Conservation (phyloP, 30 jellyfish, hydroid and myxozoan genomes). For the Chironex yamaguchii region DNA sequence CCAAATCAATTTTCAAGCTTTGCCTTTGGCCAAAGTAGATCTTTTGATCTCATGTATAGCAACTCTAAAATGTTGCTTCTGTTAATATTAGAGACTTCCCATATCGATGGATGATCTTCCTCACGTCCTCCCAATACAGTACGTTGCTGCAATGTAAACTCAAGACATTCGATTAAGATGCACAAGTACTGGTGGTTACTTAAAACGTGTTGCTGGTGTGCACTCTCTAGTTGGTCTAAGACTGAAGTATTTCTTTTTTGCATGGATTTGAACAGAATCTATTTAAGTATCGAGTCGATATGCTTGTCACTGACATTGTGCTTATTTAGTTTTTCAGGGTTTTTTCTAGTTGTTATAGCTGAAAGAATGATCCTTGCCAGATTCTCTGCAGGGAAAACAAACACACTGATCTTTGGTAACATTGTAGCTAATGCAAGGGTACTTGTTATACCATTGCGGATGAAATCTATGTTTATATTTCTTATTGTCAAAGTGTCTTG, state of each 20-base stretch:
- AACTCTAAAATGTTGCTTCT: slow-evolving; percentile 61
- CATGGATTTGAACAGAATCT: neutral
- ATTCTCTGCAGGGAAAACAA: slow-evolving; percentile 14
- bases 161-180: slow-evolving; percentile 31
- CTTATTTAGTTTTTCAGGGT: too few relatives aligned
- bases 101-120: slow-evolving; percentile 8
- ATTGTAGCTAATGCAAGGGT: slow-evolving; percentile 18
- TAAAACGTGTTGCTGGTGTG: neutral
- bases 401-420: slow-evolving; percentile 8
- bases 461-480: too few relatives aligned
- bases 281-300: neutral
- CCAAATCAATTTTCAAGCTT: slow-evolving; percentile 26
- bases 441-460: too few relatives aligned
- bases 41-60: slow-evolving; percentile 32
- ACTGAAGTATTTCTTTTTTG: slow-evolving; percentile 16
- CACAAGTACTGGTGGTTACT: slow-evolving; percentile 39
- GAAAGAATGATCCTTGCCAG: slow-evolving; percentile 36
- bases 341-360: slow-evolving; percentile 13
- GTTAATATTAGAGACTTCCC: slow-evolving; percentile 48
- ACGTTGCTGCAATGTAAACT: slow-evolving; percentile 35
- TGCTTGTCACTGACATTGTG: neutral
- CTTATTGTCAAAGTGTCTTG: too few relatives aligned
- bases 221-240: slow-evolving; percentile 31
- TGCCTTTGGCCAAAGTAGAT: slow-evolving; percentile 57
- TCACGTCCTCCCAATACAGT: slow-evolving; percentile 27